Conservation (phyloP, 2,888 invertebrate species). For the Amitus sp. region DNA sequence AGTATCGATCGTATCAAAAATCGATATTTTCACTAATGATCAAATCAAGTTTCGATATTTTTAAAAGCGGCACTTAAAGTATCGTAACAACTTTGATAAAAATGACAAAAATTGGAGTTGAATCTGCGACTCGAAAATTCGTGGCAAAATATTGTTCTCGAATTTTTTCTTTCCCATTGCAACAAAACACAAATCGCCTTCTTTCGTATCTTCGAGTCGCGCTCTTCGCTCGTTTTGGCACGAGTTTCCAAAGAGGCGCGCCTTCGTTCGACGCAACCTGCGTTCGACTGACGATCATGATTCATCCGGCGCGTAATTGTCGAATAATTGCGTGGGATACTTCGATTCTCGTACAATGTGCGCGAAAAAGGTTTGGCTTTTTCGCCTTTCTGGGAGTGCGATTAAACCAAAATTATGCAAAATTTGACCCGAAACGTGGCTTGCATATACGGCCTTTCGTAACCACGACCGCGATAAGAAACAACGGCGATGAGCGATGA, state of each 20-base stretch:
- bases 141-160: background rate
- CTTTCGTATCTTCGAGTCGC: conserved; percentile 25
- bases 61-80: no score
- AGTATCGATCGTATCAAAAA: no score
- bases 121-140: no score
- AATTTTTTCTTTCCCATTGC: no score
- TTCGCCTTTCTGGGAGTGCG: no score
- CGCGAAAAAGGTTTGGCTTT: no score
- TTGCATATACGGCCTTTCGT: conserved; percentile 24
- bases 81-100: no score
- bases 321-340: conserved; percentile 1
- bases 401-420: conserved; percentile 19
- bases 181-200: no score
- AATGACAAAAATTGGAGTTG: no score
- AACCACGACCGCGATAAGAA: conserved; percentile 34
- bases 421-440: background rate
- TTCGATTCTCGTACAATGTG: no score
- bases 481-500: conserved; percentile 5
- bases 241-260: conserved; percentile 12
- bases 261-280: conserved; percentile 24
- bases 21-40: no score
- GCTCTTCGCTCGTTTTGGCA: conserved; percentile 18
- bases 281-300: conserved; percentile 27
- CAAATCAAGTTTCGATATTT: no score
- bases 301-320: conserved; percentile 20